Base-by-base conservation (phyloP, 2,888 invertebrate species). In the Hemithea aestivaria region DNA sequence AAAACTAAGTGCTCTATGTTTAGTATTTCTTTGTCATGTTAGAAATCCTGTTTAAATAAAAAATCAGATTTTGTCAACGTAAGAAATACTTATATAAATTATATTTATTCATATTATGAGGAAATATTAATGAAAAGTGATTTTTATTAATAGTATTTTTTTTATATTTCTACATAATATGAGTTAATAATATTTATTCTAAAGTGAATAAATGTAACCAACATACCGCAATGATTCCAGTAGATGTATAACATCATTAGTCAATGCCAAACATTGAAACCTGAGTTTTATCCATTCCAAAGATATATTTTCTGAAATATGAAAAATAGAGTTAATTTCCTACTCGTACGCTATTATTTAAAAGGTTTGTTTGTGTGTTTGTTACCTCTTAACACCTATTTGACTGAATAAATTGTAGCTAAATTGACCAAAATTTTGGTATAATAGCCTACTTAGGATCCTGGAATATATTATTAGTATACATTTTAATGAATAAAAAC, bases 201-300 rank as follows among this genome's bases (percentile, higher is more conserved):
- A 27, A 21, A 59, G 45, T 53, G 36, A 35, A 40, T 48, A 44
- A 58, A 62, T 62, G 58, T 45, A 63, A 53, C 56, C 48, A 65
- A 77, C 83, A 56, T 79, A 88, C 88, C 88, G 90, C 58, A 96
- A 85, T 39, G 90, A 89, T 59, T 89, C 88, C 47, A 96, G 85
- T 61, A 96, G 88, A 47, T 90, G 88, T 56, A 91, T 85, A 44
- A 93, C 91, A 53, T 94, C 93, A 34, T 91, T 83, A 10, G 91
- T 84, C 53, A 94, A 75, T 48, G 91, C 90, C 72, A 96, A 83
- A 78, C 92, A 92, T 54, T 92, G 90, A 81, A 94, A 95, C 62
- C 96, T 91, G 56, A 94, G 84, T 57, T 91, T 90, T 57, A 95
- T 80, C 96, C 96, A 96, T 81, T 91, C 89, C 55, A 89, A 76